Conservation (phyloP, 1,140 invertebrate species). For the Zaprionus ornatus region DNA sequence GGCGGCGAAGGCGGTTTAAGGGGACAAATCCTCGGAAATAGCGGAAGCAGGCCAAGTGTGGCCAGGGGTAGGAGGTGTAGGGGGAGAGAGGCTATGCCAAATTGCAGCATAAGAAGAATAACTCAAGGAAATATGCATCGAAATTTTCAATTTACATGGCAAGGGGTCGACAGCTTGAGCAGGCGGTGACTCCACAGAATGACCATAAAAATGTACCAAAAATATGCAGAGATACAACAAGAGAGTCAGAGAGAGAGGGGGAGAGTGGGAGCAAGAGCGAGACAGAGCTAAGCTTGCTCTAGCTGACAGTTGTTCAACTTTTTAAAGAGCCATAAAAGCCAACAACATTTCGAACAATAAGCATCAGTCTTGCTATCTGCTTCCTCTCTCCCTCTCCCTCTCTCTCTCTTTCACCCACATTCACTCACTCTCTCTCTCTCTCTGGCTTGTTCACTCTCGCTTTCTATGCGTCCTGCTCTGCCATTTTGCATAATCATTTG, state of each 20-base stretch:
- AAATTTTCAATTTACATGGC: constrained; percentile 64
- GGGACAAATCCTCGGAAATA: constrained; percentile 4
- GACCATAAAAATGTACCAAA: constrained; percentile 33
- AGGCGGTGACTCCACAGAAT: constrained; percentile 18
- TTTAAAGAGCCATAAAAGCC: constrained; percentile 56
- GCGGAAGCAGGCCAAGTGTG: neutral
- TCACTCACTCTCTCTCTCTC: neutral
- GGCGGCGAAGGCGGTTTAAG: neutral
- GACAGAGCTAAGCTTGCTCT: neutral
- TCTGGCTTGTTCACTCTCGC: neutral
- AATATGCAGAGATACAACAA: constrained; percentile 1
- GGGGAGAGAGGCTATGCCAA: neutral
- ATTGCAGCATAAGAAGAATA: constrained; percentile 40
- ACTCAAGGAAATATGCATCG: constrained; percentile 72
- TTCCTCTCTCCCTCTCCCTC: neutral
- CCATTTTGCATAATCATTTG: constrained; percentile 39
- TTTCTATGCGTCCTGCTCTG: neutral
- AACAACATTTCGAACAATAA: constrained; percentile 51
- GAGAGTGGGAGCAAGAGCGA: neutral
- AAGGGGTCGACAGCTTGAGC: constrained; percentile 27
- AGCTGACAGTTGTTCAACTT: constrained; percentile 43
- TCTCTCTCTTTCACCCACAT: neutral
- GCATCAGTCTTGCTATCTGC: constrained; percentile 10
- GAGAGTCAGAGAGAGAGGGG: neutral
- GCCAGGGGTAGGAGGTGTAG: neutral